Conservation (phyloP, 37 sponge, comb jelly and placozoan genomes). For the Diacarnus erythraeanus region DNA sequence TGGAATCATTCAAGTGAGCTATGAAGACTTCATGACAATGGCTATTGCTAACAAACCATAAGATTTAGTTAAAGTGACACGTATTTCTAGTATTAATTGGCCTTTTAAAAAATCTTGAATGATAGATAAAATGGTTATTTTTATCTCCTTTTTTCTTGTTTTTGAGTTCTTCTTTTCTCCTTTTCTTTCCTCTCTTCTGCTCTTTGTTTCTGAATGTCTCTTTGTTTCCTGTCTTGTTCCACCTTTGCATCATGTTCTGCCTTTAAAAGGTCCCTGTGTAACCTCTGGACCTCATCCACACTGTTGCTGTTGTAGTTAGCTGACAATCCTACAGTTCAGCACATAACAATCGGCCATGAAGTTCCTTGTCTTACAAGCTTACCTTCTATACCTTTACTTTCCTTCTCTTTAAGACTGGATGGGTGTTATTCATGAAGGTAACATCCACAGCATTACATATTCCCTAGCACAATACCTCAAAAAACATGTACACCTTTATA, state of each 20-base stretch:
- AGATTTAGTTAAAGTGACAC: too few relatives aligned
- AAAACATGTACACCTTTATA: too few relatives aligned
- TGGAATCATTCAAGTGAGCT: constrained; percentile 72
- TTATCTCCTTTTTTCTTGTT: constrained; percentile 67
- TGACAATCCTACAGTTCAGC: constrained; percentile 29
- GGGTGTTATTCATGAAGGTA: too few relatives aligned
- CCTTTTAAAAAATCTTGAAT: too few relatives aligned
- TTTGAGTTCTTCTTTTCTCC: constrained; percentile 74
- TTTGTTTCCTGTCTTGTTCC: constrained; percentile 50
- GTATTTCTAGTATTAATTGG: too few relatives aligned
- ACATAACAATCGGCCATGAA: not conserved
- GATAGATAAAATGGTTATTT: not conserved
- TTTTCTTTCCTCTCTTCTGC: constrained; percentile 61
- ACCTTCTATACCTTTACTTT: not conserved
- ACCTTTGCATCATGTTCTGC: constrained; percentile 55
- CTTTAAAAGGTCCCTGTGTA: constrained; percentile 46
- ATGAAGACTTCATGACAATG: constrained; percentile 92
- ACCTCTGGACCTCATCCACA: constrained; percentile 27
- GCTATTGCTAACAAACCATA: constrained; percentile 77
- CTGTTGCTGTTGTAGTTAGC: constrained; percentile 28
- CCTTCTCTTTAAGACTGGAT: too few relatives aligned
- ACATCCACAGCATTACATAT: too few relatives aligned
- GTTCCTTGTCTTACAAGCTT: not conserved
- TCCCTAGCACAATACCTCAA: too few relatives aligned
- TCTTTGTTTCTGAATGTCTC: constrained; percentile 61